phyloP scores from a whole-genome alignment of 1,140 invertebrate species.

The Harpegnathos saltator region DNA sequence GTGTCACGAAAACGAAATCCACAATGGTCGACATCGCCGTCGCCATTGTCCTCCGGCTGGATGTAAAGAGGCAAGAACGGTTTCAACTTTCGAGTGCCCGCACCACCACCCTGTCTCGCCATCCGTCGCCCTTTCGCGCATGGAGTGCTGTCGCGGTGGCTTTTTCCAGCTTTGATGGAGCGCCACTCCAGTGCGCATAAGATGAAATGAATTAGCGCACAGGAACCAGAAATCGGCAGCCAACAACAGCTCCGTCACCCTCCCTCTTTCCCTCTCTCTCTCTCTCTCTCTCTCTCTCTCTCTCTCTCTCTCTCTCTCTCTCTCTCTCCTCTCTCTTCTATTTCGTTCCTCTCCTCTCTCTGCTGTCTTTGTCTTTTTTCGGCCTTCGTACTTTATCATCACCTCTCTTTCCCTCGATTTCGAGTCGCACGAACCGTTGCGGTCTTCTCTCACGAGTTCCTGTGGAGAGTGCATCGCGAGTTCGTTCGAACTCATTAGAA shows the following conservation, averaged over 20 bases:
- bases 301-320: too few relatives aligned
- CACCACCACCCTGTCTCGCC: constrained; percentile 59
- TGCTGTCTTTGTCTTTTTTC: not conserved
- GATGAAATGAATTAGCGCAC: constrained; percentile 83
- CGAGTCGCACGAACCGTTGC: constrained; percentile 63
- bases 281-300: not conserved
- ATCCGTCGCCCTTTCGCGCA: constrained; percentile 54
- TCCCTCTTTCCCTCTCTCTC: not conserved
- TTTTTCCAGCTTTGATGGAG: constrained; percentile 84
- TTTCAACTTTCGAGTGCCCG: constrained; percentile 81
- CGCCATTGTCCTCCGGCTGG: constrained; percentile 58
- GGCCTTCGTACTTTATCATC: constrained; percentile 12
- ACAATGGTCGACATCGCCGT: constrained; percentile 74
- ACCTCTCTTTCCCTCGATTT: constrained; percentile 46
- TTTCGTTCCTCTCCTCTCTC: not conserved
- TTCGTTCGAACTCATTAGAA: constrained; percentile 58
- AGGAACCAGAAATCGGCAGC: constrained; percentile 68
- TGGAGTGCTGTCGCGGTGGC: constrained; percentile 78
- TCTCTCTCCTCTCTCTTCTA: not conserved
- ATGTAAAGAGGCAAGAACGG: constrained; percentile 77
- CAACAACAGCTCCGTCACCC: not conserved
- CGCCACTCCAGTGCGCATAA: constrained; percentile 83
- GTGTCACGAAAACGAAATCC: constrained; percentile 68
- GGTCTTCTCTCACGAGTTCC: constrained; percentile 27
- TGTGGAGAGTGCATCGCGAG: constrained; percentile 28